Conservation (phyloP, 2,113 vertebrate species). For the Callipepla californica region DNA sequence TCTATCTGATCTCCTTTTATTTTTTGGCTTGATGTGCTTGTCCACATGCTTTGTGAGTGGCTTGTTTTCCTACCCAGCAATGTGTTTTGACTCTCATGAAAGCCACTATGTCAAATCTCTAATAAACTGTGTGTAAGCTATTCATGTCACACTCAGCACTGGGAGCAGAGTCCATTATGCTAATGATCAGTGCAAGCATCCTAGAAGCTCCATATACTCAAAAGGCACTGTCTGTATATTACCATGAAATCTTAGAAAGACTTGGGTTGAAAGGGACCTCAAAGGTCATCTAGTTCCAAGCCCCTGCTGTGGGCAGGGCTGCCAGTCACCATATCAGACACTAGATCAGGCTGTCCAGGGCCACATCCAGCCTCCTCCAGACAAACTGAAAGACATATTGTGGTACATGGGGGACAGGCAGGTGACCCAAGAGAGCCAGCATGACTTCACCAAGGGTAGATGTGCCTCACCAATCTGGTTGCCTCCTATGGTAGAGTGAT, state of each 20-base stretch:
- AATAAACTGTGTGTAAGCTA: slow-evolving; percentile 28
- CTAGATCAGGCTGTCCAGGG: too few relatives aligned
- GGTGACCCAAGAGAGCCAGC: too few relatives aligned
- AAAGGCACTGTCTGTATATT: background rate
- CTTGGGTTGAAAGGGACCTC: too few relatives aligned
- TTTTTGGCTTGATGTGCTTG: slow-evolving; percentile 16
- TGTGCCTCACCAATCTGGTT: too few relatives aligned
- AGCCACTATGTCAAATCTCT: slow-evolving; percentile 18
- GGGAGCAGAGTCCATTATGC: slow-evolving; percentile 41
- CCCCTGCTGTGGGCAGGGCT: too few relatives aligned
- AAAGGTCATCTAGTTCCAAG: too few relatives aligned
- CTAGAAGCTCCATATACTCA: background rate
- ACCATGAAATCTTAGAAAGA: background rate
- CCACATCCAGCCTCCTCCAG: too few relatives aligned
- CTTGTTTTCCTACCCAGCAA: slow-evolving; percentile 4
- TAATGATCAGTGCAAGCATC: slow-evolving; percentile 33
- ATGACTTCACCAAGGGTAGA: too few relatives aligned
- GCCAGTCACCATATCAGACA: too few relatives aligned
- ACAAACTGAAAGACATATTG: too few relatives aligned
- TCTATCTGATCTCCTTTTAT: slow-evolving; percentile 33
- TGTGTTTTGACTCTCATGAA: slow-evolving; percentile 33
- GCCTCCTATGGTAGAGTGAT: too few relatives aligned
- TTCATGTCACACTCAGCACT: slow-evolving; percentile 46
- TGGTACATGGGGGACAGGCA: too few relatives aligned
- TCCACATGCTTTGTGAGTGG: background rate